These are phyloP conservation scores for Cheilosia impressa DNA, from an alignment of 2,888 invertebrate species.

Conservation along the genomic window DNA sequence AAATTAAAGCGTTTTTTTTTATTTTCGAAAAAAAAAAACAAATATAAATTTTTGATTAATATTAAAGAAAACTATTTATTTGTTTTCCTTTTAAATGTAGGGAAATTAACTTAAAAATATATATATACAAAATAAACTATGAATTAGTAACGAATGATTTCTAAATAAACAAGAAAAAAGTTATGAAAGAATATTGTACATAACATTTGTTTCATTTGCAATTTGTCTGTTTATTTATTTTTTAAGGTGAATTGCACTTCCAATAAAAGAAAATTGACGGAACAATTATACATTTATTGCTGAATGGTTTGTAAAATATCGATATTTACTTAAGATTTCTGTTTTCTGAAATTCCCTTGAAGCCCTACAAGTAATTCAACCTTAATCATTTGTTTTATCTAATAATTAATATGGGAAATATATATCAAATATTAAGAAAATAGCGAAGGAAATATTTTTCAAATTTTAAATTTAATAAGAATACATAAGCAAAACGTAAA, in stretches of 20 bases:
- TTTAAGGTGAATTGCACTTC: neutral
- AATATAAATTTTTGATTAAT: conserved; percentile 52
- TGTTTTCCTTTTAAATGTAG: conserved; percentile 51
- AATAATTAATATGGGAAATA: neutral
- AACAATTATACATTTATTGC: neutral
- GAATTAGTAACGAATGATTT: conserved; percentile 62
- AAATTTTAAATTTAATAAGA: conserved; percentile 3
- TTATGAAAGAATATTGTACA: conserved; percentile 55
- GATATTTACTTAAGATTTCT: neutral
- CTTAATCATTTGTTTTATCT: conserved; percentile 5
- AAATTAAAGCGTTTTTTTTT: conserved; percentile 69
- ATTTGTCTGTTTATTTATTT: conserved; percentile 3
- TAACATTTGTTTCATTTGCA: conserved; percentile 56
- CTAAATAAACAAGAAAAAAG: conserved; percentile 58
- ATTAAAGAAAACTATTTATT: conserved; percentile 68
- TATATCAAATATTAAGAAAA: neutral
- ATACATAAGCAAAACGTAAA: neutral
- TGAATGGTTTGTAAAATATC: too few species aligned
- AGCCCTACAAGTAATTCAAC: conserved; percentile 22
- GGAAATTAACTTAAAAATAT: conserved; percentile 54
- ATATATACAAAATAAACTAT: conserved; percentile 65
- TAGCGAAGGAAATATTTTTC: conserved; percentile 5
- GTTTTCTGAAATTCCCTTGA: conserved; percentile 23
- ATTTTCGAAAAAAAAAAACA: conserved; percentile 70
- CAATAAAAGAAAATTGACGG: neutral